A percentile compares a stretch with the other conserved stretches of the same genome.
Evolutionary conservation across 2,888 invertebrate species (phyloP).

Genomic region (Conistra vaccinii): DNA sequence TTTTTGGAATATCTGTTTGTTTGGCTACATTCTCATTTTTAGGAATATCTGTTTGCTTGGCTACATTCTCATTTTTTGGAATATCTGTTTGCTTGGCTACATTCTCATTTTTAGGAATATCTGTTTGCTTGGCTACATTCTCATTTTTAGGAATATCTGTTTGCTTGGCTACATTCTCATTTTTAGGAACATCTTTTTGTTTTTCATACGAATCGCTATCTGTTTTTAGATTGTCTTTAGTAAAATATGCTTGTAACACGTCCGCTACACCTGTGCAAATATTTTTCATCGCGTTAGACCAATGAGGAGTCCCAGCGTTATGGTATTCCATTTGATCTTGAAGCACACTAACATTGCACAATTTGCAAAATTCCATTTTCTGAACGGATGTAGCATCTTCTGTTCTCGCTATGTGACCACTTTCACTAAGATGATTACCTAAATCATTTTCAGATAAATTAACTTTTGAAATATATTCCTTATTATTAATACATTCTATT

Average conservation of each 20-base stretch:
- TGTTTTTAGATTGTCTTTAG: neutral
- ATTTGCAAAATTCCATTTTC: neutral
- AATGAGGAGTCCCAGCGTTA: neutral
- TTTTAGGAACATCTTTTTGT: neutral
- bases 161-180: neutral
- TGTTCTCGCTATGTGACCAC: neutral
- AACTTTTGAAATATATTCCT: neutral
- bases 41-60: neutral
- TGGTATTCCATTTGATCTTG: constrained; percentile 5
- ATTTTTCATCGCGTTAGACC: neutral
- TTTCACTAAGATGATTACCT: neutral
- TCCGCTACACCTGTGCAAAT: neutral
- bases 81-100: neutral
- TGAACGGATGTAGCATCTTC: neutral
- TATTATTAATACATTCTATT: too few species aligned
- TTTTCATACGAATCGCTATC: neutral
- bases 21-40: neutral
- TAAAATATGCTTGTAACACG: neutral
- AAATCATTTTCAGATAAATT: neutral
- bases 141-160: accelerated
- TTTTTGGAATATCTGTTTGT: too few species aligned
- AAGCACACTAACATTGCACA: neutral
- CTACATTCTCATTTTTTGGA: neutral
- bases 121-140: neutral
- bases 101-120: neutral